Conservation (phyloP, 2,113 vertebrate genomes). For the Pteruthius melanotis region DNA sequence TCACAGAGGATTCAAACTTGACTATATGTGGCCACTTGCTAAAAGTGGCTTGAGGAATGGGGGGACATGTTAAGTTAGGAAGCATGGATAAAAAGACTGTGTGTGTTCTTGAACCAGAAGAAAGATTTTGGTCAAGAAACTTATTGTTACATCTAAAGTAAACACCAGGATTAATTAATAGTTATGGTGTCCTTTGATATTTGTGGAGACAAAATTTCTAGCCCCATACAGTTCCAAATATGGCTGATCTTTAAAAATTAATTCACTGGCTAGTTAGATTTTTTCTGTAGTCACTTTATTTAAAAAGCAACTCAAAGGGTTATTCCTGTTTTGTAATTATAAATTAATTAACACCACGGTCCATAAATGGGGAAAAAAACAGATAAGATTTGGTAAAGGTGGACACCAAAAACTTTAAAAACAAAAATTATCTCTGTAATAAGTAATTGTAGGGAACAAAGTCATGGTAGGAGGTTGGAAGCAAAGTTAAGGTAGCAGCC, state of each 20-base stretch:
- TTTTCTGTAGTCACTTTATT: background rate
- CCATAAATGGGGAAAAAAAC: background rate
- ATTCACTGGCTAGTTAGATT: background rate
- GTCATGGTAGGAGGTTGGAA: background rate
- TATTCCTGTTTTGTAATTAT: background rate
- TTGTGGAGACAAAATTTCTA: background rate
- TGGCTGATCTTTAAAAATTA: background rate
- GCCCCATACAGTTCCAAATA: rapidly evolving
- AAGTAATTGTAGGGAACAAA: background rate
- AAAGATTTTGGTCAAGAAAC: background rate
- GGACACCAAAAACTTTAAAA: background rate
- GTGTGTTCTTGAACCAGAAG: background rate
- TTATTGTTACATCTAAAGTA: background rate
- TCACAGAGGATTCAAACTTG: background rate
- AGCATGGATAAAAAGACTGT: background rate
- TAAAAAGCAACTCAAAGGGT: background rate
- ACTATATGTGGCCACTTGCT: background rate
- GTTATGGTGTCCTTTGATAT: background rate
- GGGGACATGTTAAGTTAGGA: background rate
- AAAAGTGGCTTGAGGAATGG: background rate
- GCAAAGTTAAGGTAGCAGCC: background rate
- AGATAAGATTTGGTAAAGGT: background rate
- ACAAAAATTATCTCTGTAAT: background rate
- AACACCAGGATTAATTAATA: background rate
- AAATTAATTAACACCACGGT: background rate